A percentile compares a stretch with the other conserved stretches of the same genome.
Evolutionary conservation across 2,113 vertebrate species (phyloP).

Genomic region (Ceyx cyanopectus): DNA sequence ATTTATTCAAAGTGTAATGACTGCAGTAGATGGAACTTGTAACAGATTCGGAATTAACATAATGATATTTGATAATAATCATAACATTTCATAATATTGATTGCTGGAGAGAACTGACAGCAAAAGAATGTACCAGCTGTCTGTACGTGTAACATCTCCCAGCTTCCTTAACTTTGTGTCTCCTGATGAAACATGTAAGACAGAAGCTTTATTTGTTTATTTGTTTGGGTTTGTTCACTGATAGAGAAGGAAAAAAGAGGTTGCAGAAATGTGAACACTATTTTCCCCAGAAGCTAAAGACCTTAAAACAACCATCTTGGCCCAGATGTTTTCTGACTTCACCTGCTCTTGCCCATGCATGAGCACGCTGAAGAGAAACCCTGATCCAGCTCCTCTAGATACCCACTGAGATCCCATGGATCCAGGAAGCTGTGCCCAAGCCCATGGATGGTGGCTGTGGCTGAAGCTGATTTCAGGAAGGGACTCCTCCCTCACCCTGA

Average conservation of each 20-base stretch:
- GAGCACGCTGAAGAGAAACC: not conserved
- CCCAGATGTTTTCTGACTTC: not conserved
- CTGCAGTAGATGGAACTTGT: conserved; percentile 25
- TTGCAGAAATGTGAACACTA: not conserved
- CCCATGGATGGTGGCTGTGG: too few species aligned
- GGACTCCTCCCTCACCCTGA: not conserved
- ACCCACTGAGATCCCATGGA: not conserved
- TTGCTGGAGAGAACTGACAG: conserved; percentile 55
- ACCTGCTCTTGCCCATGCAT: rapidly evolving
- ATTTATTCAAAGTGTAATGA: conserved; percentile 29
- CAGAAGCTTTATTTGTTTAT: not conserved
- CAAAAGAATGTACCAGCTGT: conserved; percentile 49
- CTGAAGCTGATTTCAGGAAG: not conserved
- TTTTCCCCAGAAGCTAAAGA: not conserved
- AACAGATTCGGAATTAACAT: conserved; percentile 72
- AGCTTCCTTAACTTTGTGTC: conserved; percentile 31
- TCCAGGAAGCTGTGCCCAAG: not conserved
- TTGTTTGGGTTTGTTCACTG: not conserved
- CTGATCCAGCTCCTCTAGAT: not conserved
- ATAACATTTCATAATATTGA: conserved; percentile 74
- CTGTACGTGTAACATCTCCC: conserved; percentile 38
- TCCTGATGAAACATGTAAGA: not conserved
- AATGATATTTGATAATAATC: conserved; percentile 72
- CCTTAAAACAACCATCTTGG: not conserved
- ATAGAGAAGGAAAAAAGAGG: not conserved